Conservation (phyloP, 2,797 vertebrate genomes). For the Gallirallus australis region DNA sequence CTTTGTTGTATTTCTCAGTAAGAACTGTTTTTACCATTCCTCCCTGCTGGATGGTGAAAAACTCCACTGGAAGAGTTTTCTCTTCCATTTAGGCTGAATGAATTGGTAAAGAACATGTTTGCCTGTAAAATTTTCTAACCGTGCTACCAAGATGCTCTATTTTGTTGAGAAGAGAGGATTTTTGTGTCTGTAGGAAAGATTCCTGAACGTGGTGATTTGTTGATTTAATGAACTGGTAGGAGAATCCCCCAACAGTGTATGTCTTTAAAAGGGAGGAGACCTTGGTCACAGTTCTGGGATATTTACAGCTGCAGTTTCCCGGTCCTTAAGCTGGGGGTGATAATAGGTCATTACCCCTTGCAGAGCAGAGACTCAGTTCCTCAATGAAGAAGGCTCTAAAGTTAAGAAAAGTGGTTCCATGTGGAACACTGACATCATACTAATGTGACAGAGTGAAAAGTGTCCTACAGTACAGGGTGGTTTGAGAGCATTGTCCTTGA, state of each 20-base stretch:
- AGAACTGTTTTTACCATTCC: not conserved
- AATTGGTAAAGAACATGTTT: not conserved
- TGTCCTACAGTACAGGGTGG: not conserved
- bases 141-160: fast-evolving
- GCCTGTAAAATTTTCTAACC: not conserved
- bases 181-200: not conserved
- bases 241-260: not conserved
- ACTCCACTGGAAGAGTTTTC: not conserved
- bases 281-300: not conserved
- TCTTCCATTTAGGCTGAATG: not conserved
- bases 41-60: not conserved
- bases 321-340: not conserved
- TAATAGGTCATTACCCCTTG: not conserved
- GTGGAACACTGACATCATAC: fast-evolving
- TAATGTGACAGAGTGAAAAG: not conserved
- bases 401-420: not conserved
- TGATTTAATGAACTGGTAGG: not conserved
- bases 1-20: not conserved
- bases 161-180: not conserved
- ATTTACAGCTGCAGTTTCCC: not conserved
- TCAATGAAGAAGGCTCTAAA: not conserved
- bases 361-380: not conserved
- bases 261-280: not conserved
- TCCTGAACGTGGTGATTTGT: not conserved
- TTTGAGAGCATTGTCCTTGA: not conserved